phyloP scores from a whole-genome alignment of 2,888 invertebrate species.

The Piscicola geometra region DNA sequence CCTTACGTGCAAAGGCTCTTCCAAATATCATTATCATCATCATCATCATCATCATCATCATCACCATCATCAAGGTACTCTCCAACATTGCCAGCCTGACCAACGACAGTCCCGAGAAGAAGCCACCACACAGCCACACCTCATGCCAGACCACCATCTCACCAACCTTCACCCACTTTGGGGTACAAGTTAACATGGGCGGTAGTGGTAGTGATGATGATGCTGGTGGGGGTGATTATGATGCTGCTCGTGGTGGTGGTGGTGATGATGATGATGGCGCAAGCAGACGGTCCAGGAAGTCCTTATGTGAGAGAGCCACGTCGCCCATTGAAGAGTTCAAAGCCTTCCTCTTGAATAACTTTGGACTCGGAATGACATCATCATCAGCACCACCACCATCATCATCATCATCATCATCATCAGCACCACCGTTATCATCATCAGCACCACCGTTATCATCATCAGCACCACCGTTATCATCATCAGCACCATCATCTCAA shows the following conservation, averaged over 20 bases:
- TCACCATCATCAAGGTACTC: not conserved
- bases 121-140: not conserved
- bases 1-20: too few species aligned
- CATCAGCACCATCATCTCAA: conserved; percentile 11
- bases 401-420: conserved; percentile 7
- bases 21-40: too few species aligned
- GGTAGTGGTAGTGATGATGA: not conserved
- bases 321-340: conserved; percentile 32
- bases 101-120: not conserved
- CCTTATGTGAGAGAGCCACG: conserved; percentile 28
- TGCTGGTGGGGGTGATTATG: too few species aligned
- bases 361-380: not conserved
- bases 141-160: not conserved
- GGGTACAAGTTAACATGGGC: not conserved
- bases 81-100: not conserved
- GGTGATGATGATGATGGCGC: not conserved
- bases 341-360: conserved; percentile 10
- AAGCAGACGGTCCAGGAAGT: not conserved
- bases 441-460: not conserved
- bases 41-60: too few species aligned
- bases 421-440: not conserved
- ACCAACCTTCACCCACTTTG: not conserved
- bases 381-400: conserved; percentile 8
- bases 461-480: conserved; percentile 6
- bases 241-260: too few species aligned